Evolutionary conservation across 1,140 invertebrate genomes (phyloP), one percentile per base, ranked within the genome.

Genomic region (Nixonia krombeini): DNA sequence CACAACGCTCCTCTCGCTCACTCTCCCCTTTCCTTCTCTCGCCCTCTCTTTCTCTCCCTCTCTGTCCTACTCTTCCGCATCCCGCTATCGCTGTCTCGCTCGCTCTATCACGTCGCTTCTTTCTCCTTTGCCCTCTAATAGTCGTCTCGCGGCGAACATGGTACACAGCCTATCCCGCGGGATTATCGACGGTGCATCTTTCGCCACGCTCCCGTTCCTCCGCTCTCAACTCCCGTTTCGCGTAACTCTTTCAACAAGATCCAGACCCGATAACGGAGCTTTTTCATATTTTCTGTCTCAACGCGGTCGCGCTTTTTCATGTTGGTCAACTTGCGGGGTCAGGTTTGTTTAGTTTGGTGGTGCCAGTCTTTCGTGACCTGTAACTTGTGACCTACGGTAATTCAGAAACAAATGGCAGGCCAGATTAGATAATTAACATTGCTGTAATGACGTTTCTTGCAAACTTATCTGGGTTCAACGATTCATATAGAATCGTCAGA

Each of bases 1-100:
- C 61, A 57, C 52, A 55, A 62, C 45, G 37, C 31, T 62, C 55
- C 55, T 59, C 68, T 71, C 59, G 75, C 70, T 55, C 25, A 29
- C 65, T 59, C 33, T 47, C 28, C 46, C 51, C 57, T 64, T 63
- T 55, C 47, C 63, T 50, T 37, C 28, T 53, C 49, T 51, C 33
- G 17, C 33, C 31, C 56, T 56, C 56, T 46, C 57, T 56, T 55
- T 51, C 26, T 28, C 26, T 37, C 56, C n/a, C n/a, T n/a, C n/a
- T n/a, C n/a, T n/a, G n/a, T n/a, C n/a, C n/a, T n/a, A n/a, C n/a
- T n/a, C 58, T 58, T 44, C 57, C 57, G 59, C 45, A 52, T 55
- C 55, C 51, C 28, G 21, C 17, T 49, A 37, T 18, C 49, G 33
- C 38, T 28, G 1, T 29, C n/a, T n/a, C n/a, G n/a, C n/a, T n/a